Conservation (phyloP, 2,113 vertebrate genomes). For the Riparia riparia region DNA sequence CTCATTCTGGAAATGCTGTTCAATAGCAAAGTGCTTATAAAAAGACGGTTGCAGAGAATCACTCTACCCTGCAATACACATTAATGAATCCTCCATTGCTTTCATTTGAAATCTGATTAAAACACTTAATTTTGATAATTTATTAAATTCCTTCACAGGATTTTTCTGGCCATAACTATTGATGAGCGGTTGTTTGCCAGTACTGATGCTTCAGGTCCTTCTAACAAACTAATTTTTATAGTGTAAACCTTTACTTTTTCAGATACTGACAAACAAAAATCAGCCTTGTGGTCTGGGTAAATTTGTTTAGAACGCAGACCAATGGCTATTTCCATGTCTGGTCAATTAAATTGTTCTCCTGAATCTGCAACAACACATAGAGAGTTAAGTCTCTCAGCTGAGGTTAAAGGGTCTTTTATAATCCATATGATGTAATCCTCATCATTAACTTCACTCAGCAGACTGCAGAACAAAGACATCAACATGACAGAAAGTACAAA, state of each 20-base stretch:
- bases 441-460: not conserved
- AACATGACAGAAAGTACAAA: not conserved
- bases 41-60: not conserved
- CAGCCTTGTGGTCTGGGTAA: not conserved
- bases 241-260: not conserved
- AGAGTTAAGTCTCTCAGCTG: not conserved
- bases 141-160: not conserved
- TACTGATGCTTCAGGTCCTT: not conserved
- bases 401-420: not conserved
- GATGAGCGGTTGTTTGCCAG: not conserved
- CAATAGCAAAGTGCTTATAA: not conserved
- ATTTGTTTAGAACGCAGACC: not conserved
- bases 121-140: not conserved
- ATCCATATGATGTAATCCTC: not conserved
- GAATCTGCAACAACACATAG: not conserved
- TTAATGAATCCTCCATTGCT: not conserved
- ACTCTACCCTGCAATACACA: not conserved
- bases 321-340: not conserved
- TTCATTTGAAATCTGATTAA: not conserved
- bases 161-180: not conserved
- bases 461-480: not conserved
- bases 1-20: not conserved
- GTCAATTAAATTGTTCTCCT: not conserved
- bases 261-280: not conserved
- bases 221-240: not conserved